These are phyloP conservation scores for Hydraecia micacea DNA, from an alignment of 2,888 invertebrate genomes.

Conservation along the genomic window DNA sequence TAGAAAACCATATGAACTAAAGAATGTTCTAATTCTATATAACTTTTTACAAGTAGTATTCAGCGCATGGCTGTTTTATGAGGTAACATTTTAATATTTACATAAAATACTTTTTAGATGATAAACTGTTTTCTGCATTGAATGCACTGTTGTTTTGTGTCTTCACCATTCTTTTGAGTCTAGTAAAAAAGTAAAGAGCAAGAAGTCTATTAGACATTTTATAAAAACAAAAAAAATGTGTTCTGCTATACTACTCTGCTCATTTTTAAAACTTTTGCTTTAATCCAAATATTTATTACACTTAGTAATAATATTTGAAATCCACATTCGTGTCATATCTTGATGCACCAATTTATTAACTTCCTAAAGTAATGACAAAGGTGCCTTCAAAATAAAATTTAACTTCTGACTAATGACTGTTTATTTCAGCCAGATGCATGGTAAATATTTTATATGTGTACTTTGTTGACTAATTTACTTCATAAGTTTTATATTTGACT, in stretches of 20 bases:
- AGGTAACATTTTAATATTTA: slow-evolving; percentile 91
- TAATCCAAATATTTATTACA: not conserved
- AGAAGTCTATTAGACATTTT: not conserved
- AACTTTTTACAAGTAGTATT: slow-evolving; percentile 97
- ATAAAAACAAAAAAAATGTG: not conserved
- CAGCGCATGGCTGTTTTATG: slow-evolving; percentile 97
- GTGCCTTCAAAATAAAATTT: not conserved
- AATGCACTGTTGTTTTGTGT: slow-evolving; percentile 11
- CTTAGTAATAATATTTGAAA: not conserved
- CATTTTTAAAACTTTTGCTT: not conserved
- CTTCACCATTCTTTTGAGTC: not conserved
- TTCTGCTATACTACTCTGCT: not conserved
- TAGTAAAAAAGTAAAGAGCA: not conserved
- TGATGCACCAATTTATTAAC: slow-evolving; percentile 4
- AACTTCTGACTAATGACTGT: slow-evolving; percentile 18
- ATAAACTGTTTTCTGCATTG: slow-evolving; percentile 9
- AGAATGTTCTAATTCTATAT: slow-evolving; percentile 94
- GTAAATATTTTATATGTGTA: slow-evolving; percentile 41
- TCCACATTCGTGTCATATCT: not conserved
- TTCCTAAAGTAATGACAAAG: not conserved
- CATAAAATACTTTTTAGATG: not conserved
- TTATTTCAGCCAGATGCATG: slow-evolving; percentile 48
- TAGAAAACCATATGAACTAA: slow-evolving; percentile 96
- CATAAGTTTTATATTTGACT: slow-evolving; percentile 10
- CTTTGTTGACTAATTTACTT: slow-evolving; percentile 28